Evolutionary conservation across 2,888 invertebrate species (phyloP).

Genomic region (Agrochola macilenta): DNA sequence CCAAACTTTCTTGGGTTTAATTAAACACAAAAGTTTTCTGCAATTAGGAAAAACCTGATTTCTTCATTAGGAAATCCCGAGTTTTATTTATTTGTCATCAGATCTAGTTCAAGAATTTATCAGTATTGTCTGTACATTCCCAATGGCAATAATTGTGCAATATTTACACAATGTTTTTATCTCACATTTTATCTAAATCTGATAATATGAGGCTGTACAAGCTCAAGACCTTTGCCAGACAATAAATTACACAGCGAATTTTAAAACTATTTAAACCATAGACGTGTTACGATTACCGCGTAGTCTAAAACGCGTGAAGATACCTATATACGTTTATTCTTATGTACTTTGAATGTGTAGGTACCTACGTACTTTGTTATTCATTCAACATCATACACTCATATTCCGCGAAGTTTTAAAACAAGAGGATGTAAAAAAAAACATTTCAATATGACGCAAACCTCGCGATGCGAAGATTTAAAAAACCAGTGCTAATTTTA

Average conservation of each 20-base stretch:
- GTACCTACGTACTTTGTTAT: constrained; percentile 14
- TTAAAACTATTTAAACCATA: background rate
- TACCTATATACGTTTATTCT: background rate
- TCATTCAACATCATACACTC: background rate
- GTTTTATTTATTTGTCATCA: constrained; percentile 15
- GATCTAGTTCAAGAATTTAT: constrained; percentile 8
- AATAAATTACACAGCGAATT: background rate
- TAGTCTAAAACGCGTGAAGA: background rate
- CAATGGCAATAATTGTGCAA: constrained; percentile 40
- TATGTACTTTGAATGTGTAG: background rate
- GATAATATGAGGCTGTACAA: background rate
- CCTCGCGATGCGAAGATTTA: background rate
- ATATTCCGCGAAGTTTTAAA: constrained; percentile 31
- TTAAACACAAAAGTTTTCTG: background rate
- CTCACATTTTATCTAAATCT: background rate
- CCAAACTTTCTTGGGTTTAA: background rate
- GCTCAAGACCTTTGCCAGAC: background rate
- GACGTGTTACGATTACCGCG: background rate
- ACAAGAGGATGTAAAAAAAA: constrained; percentile 23
- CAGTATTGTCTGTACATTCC: background rate
- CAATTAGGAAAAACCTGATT: constrained; percentile 11
- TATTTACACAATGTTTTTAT: constrained; percentile 8
- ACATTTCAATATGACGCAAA: constrained; percentile 30
- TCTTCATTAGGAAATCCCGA: constrained; percentile 13
- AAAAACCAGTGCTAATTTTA: constrained; percentile 53